Base-by-base conservation (phyloP, 2,797 vertebrate species). In the Pseudotriccus pelzelni region DNA sequence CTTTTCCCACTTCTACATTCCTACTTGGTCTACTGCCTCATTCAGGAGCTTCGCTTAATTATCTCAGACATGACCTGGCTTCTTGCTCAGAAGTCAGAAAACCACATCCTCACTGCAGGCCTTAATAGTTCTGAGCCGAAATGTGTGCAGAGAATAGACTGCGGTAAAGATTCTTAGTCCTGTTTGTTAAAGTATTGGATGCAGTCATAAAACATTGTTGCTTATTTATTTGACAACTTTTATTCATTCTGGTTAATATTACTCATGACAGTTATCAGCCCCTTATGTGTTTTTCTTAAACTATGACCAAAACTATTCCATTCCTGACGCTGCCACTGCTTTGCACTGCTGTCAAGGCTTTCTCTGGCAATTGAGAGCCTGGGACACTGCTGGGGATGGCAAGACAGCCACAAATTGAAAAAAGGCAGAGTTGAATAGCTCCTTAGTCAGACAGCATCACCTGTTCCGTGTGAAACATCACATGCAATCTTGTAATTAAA, bases 61-160 rank as follows among this genome's bases (percentile, higher is more conserved):
- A 46, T 39, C 64, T 91, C 75, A 89, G 16, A 53, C 27, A 23
- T 37, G 30, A 70, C 19, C 37, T 70, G 47, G 27, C 56, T 94
- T 94, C 89, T 62, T 83, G 70, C 64, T 85, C 25, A 13, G 49
- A 80, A 87, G 21, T 47, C 55, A 77, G 50, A 66, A 96, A 96
- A 81, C 66, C 90, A 81, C 50, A 66, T 89, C 87, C 78, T 95
- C n/a, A 5, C 58, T 67, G 27, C 84, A 83, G 46, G 20, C 36
- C 22, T 18, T 72, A 46, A 62, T 53, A 20, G 6, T 15, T 75
- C 36, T 59, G 60, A 86, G 28, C n/a, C 2, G 0, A 79, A 87
- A 70, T 28, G 25, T 14, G 41, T 60, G 28, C 11, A 69, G 62
- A 84, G 55, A 79, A 52, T 2, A 79, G 44, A 24, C 25, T 60